Conservation (phyloP, 2,888 invertebrate genomes). For the Gryllus longicercus region DNA sequence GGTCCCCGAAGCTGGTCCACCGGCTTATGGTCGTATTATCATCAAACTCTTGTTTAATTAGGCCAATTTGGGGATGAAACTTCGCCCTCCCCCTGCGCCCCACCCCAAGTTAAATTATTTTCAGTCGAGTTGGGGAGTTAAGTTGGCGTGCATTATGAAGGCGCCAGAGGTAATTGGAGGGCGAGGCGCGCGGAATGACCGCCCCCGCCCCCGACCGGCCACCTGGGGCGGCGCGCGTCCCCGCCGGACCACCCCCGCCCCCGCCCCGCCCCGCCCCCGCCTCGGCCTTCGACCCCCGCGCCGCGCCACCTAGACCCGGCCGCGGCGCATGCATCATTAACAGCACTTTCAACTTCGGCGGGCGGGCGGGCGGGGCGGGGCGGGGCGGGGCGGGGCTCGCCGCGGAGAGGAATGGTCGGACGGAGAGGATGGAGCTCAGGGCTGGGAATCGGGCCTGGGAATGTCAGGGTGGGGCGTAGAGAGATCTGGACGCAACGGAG, state of each 20-base stretch:
- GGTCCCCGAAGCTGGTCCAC: not conserved
- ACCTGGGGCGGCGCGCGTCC: not conserved
- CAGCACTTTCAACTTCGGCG: not conserved
- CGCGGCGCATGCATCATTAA: not conserved
- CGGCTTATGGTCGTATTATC: slow-evolving; percentile 17
- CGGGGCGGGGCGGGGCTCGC: not conserved
- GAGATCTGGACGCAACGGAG: too few species aligned
- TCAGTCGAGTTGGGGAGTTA: slow-evolving; percentile 17
- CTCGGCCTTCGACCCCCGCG: not conserved
- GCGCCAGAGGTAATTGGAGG: slow-evolving; percentile 17
- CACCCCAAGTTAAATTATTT: not conserved
- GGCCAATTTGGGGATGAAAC: slow-evolving; percentile 17
- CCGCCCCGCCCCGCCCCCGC: not conserved
- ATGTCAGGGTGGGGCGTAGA: too few species aligned
- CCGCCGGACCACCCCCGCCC: not conserved
- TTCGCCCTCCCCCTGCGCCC: not conserved
- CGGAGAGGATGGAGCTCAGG: too few species aligned
- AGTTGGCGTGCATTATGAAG: slow-evolving; percentile 17
- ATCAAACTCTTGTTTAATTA: slow-evolving; percentile 11
- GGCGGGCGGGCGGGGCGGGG: not conserved
- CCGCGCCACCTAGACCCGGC: not conserved
- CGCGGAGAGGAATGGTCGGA: too few species aligned
- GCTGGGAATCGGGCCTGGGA: too few species aligned
- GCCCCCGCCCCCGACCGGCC: not conserved
- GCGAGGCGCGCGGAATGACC: not conserved